Evolutionary conservation across 2,113 vertebrate genomes (phyloP), one percentile per base, ranked within the genome.

Genomic region (Origma solitaria): DNA sequence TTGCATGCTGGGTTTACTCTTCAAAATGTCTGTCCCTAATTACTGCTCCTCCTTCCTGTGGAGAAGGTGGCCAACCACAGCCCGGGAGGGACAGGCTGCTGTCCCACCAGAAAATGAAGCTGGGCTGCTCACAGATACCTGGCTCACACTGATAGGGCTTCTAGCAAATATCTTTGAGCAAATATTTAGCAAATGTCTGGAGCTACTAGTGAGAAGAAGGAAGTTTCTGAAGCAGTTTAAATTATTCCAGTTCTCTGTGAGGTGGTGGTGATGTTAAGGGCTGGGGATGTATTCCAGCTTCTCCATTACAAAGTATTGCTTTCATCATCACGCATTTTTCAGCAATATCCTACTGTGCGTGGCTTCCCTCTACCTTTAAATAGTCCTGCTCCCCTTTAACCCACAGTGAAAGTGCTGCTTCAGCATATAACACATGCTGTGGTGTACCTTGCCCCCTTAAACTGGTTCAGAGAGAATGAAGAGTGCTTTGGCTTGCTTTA

Each of bases 321-420:
- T 82, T 79, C 37, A 44, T 33, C 5, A 47, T 30, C 0, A 0
- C 6, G 3, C 3, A 2, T 23, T 78, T 84, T 75, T 53, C 0
- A 3, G 15, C 13, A 23, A 2, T 30, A 77, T 54, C 50, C 30
- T 38, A 30, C 35, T 4, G 11, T 0, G 0, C 23, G 13, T 4
- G 6, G 9, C 30, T 80, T 87, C 25, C 28, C 3, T 86, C 17
- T 3, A 1, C 13, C 25, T 82, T 89, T 53, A 15, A 79, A 45
- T 22, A 60, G 16, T 28, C 6, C 21, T 2, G 2, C 10, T 90
- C 5, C 6, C 82, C 56, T 91, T 68, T 49, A 40, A 64, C n/a
- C 22, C 18, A 8, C 42, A 56, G 11, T 10, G 30, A 50, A 88
- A 83, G 51, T 10, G 31, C 22, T 66, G 57, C 49, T 40, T 86